These are phyloP conservation scores for Nibea coibor DNA, from an alignment of 2,113 vertebrate genomes.

Conservation along the genomic window DNA sequence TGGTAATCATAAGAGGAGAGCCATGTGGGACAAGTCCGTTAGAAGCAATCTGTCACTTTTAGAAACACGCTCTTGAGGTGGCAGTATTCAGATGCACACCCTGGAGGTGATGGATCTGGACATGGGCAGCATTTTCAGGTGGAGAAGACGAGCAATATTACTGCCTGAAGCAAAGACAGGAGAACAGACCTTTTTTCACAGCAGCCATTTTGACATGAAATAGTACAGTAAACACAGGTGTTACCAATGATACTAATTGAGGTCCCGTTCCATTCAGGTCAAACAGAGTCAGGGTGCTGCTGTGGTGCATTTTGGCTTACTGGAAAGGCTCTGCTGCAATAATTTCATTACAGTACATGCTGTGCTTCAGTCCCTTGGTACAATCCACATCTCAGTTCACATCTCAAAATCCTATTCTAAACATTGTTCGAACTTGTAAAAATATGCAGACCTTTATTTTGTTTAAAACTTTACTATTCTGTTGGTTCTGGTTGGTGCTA, in stretches of 20 bases:
- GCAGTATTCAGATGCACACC: constrained; percentile 36
- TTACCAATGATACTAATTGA: background rate
- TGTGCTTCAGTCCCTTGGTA: too few species aligned
- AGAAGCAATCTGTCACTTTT: constrained; percentile 58
- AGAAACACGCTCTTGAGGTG: constrained; percentile 34
- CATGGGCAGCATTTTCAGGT: constrained; percentile 31
- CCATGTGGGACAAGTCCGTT: constrained; percentile 54
- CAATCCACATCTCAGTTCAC: too few species aligned
- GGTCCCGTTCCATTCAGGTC: too few species aligned
- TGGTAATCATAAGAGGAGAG: constrained; percentile 63
- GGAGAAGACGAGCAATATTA: constrained; percentile 18
- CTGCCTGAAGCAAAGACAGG: constrained; percentile 16
- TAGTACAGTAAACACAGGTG: background rate
- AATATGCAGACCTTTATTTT: too few species aligned
- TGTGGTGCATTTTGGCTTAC: too few species aligned
- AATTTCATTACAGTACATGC: too few species aligned
- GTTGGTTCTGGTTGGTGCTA: background rate
- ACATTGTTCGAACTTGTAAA: too few species aligned
- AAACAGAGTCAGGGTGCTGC: too few species aligned
- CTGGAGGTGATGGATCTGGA: constrained; percentile 31
- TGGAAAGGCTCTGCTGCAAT: too few species aligned
- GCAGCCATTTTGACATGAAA: too few species aligned
- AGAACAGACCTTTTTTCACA: background rate
- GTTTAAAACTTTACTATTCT: too few species aligned
- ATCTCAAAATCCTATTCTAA: too few species aligned